phyloP scores from a whole-genome alignment of 2,888 invertebrate species.

The Cantharis lateralis region DNA sequence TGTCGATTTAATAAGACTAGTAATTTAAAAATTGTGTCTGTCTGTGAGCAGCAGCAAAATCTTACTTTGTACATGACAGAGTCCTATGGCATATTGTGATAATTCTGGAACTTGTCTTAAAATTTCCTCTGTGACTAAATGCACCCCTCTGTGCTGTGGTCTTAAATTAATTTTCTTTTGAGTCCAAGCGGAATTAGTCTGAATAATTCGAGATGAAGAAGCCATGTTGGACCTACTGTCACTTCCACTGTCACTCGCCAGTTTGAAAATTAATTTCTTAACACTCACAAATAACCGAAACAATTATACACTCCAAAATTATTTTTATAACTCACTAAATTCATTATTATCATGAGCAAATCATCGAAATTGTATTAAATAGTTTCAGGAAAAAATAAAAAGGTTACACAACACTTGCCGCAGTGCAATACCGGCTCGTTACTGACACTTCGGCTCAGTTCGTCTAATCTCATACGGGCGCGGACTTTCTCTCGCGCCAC shows the following conservation, averaged over 20 bases:
- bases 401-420: constrained; percentile 53
- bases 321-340: constrained; percentile 60
- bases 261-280: constrained; percentile 47
- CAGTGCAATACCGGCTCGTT: constrained; percentile 47
- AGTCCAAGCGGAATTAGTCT: constrained; percentile 97
- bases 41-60: constrained; percentile 43
- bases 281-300: constrained; percentile 49
- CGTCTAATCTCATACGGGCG: constrained; percentile 47
- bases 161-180: constrained; percentile 95
- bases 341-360: constrained; percentile 74
- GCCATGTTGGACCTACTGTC: constrained; percentile 71
- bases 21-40: neutral
- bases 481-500: constrained; percentile 33
- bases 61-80: constrained; percentile 97
- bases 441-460: constrained; percentile 45
- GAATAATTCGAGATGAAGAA: constrained; percentile 85
- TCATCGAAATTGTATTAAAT: constrained; percentile 57
- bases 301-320: constrained; percentile 47
- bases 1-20: neutral
- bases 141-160: constrained; percentile 95
- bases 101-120: constrained; percentile 93
- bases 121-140: constrained; percentile 96
- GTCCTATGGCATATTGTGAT: constrained; percentile 91
- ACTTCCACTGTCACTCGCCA: constrained; percentile 55
- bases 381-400: constrained; percentile 45